Evolutionary conservation across 2,888 invertebrate genomes (phyloP).

Genomic region (Dryocosmus kuriphilus): DNA sequence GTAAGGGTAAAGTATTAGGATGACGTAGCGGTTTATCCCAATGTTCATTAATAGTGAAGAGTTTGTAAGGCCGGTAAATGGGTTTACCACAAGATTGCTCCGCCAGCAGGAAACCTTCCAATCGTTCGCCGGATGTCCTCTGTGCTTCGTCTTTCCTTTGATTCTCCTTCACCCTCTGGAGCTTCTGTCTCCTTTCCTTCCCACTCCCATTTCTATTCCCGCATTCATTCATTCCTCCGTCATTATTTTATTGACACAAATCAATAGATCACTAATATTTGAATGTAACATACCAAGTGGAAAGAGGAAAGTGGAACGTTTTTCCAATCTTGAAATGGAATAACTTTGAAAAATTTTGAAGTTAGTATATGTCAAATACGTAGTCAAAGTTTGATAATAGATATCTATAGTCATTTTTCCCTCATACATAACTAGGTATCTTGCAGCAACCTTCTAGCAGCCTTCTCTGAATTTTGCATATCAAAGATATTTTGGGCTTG

Average conservation of each 20-base stretch:
- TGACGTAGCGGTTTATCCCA: constrained; percentile 62
- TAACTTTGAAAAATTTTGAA: background rate
- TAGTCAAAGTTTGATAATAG: too few species aligned
- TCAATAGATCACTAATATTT: constrained; percentile 1
- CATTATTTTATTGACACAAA: constrained; percentile 31
- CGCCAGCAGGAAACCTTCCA: constrained; percentile 76
- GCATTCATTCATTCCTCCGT: constrained; percentile 30
- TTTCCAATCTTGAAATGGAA: background rate
- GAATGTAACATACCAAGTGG: background rate
- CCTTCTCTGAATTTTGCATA: too few species aligned
- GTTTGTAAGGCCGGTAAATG: constrained; percentile 75
- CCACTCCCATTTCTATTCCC: constrained; percentile 43
- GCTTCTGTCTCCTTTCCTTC: constrained; percentile 43
- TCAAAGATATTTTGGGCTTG: too few species aligned
- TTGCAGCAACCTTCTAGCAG: too few species aligned
- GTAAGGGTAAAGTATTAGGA: constrained; percentile 11
- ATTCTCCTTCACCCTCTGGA: constrained; percentile 43
- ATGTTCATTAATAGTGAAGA: constrained; percentile 66
- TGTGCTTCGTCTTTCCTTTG: constrained; percentile 56
- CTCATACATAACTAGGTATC: too few species aligned
- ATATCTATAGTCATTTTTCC: too few species aligned
- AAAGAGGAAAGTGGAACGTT: too few species aligned
- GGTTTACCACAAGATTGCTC: constrained; percentile 77
- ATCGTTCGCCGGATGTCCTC: constrained; percentile 76
- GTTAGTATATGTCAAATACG: too few species aligned